Base-by-base conservation (phyloP, 2,113 vertebrate genomes). In the Upupa epops region DNA sequence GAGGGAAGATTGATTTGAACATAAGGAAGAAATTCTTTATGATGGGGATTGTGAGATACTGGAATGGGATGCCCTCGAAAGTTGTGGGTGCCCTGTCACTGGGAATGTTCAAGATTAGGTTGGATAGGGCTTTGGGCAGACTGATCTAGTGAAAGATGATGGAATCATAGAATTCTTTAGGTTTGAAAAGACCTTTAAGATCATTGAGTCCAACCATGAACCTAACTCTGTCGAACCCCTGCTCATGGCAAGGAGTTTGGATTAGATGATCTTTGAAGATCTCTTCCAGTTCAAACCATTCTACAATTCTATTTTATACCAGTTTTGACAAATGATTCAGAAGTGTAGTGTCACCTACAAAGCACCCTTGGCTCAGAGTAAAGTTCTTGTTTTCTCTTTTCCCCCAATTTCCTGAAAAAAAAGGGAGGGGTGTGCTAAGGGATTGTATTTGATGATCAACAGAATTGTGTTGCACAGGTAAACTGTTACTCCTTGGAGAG, bases 211-310 rank as follows among this genome's bases (percentile, higher is more conserved):
- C 40, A 42, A 15, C 40, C 15, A 42, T 11, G 11, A 42, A 42
- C 40, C 40, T 42, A 42, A 42, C 40, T 42, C 11, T 42, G 11
- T 15, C 40, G 15, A 42, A 15, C 32, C 20, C 40, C 19, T 56
- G 8, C 17, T 5, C 0, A 21, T 66, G 32, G 6, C 20, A 58
- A 7, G 17, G 2, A 4, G 13, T 5, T 42, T 58, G 28, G 4
- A 46, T 13, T 61, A 82, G 29, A 14, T 28, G 36, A 21, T 68
- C 19, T 79, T 85, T 54, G 40, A 54, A 42, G 40, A 42, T 15
- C 40, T 42, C 15, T 42, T 77, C 6, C 3, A 51, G 55, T 18
- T 18, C 8, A 61, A 59, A 29, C 3, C 7, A 26, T 87, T 88
- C 37, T 45, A 3, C n/a, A 11, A 36, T 51, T 85, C 68, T 55